Evolutionary conservation across 2,797 vertebrate genomes (phyloP), one percentile per base, ranked within the genome.

Genomic region (Takifugu ocellatus): DNA sequence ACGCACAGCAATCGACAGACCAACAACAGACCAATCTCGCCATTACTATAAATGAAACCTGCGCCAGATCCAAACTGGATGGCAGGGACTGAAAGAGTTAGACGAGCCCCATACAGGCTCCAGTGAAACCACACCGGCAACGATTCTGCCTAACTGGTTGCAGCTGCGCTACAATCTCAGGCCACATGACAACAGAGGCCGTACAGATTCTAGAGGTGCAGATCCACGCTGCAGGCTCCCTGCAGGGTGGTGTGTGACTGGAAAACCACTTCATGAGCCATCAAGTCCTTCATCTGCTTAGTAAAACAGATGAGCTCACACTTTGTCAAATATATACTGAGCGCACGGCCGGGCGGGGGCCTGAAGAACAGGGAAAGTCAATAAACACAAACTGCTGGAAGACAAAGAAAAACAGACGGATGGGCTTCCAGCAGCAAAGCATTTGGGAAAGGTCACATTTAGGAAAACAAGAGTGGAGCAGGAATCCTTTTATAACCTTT

Each of bases 231-330:
- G 6, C 42, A 42, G 49, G 48, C 31, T 67, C 50, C 25, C 52
- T 54, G 64, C 51, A 39, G 25, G 70, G 66, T 64, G 81, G 60
- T 69, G 63, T 80, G 79, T 21, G 57, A 58, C 31, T 59, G 59
- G 62, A 31, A 49, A 56, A 56, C 62, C 46, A 3, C 48, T 17
- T 39, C 24, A 39, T 45, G 52, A 58, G 59, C 21, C 57, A 52
- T 56, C 25, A 39, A 61, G 74, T 51, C 25, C 49, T 54, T 62
- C 9, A 25, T 70, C 56, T 27, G 46, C 48, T 29, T 63, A 61
- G 52, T 61, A 74, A 74, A 84, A 80, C 50, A 63, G 54, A 78
- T 68, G 78, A 78, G 63, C 72, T 79, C 72, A 68, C 60, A 31
- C 44, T 0, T 21, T 6, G 42, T 49, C 66, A 75, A 75, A 79